Conservation (phyloP, 2,888 invertebrate genomes). For the Ischnura elegans region DNA sequence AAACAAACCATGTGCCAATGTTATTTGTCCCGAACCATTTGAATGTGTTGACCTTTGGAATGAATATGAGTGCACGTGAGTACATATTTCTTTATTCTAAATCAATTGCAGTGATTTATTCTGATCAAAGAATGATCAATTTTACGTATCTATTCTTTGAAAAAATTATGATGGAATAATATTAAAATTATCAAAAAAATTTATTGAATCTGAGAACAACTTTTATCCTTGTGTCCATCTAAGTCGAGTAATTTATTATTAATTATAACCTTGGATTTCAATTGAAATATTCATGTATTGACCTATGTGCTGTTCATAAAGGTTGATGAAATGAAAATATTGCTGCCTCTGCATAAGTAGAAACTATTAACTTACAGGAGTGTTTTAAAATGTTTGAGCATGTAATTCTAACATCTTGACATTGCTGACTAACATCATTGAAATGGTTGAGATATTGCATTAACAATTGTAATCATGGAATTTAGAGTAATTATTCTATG, state of each 20-base stretch:
- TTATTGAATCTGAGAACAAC: too few species aligned
- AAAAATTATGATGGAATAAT: background rate
- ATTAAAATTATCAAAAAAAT: too few species aligned
- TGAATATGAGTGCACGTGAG: conserved; percentile 99
- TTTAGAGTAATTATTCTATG: background rate
- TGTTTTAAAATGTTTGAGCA: conserved; percentile 60
- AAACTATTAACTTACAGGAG: background rate
- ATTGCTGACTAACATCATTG: background rate
- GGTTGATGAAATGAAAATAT: background rate
- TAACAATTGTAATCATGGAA: background rate
- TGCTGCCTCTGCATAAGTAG: background rate
- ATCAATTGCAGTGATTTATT: too few species aligned
- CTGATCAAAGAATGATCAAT: background rate
- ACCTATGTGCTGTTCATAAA: background rate
- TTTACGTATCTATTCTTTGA: background rate
- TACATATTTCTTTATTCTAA: conserved; percentile 74
- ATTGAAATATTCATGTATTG: background rate
- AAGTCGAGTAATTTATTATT: background rate
- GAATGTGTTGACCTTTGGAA: conserved; percentile 99
- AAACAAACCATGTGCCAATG: conserved; percentile 96
- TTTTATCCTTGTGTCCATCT: too few species aligned
- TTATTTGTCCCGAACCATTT: conserved; percentile 95
- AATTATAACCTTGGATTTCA: background rate
- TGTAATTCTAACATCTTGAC: background rate
- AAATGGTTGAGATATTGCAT: background rate